Base-by-base conservation (phyloP, 2,797 vertebrate species). In the Parambassis ranga region DNA sequence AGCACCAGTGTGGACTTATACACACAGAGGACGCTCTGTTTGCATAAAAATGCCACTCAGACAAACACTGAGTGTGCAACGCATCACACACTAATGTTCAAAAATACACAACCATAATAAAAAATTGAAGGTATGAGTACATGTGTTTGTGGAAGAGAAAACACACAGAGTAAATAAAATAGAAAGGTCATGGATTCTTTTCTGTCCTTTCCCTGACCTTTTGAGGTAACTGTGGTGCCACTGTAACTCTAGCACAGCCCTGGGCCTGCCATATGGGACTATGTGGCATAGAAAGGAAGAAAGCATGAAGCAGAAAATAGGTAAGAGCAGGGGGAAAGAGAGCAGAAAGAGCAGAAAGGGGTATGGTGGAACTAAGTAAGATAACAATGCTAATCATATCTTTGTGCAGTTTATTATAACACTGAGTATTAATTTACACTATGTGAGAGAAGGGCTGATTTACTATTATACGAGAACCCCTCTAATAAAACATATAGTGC, bases 161-260 rank as follows among this genome's bases (percentile, higher is more conserved):
- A 55, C 7, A 15, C 36, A 52, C 22, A 50, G 10, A 41, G 18
- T 30, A 24, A 59, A 55, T 49, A 20, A 47, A 65, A 53, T 37
- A 24, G 75, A 65, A 72, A 70, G 67, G 57, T 15, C 32, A 35
- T 43, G 36, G 52, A 41, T 75, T 71, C 37, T 75, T 66, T 71
- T 67, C 67, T 83, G 83, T 81, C 86, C 84, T 63, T 59, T 79
- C 51, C 43, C 26, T 87, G 86, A 91, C 85, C 85, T 81, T 75
- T 55, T 36, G 64, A 70, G 69, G 73, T 65, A 77, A 84, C 57
- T 2, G 19, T 46, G 65, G 73, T 65, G 76, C 75, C 86, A 80
- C 71, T 80, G 83, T 76, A 85, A 90, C 66, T 85, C 77, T 85
- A 88, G 81, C 78, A 69, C 61, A 55, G 65, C 46, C 39, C 56